Percentiles rank a stretch among this genome's conserved stretches.
These are phyloP conservation scores for Atrichornis clamosus DNA, from an alignment of 2,113 vertebrate species.

Conservation along the genomic window DNA sequence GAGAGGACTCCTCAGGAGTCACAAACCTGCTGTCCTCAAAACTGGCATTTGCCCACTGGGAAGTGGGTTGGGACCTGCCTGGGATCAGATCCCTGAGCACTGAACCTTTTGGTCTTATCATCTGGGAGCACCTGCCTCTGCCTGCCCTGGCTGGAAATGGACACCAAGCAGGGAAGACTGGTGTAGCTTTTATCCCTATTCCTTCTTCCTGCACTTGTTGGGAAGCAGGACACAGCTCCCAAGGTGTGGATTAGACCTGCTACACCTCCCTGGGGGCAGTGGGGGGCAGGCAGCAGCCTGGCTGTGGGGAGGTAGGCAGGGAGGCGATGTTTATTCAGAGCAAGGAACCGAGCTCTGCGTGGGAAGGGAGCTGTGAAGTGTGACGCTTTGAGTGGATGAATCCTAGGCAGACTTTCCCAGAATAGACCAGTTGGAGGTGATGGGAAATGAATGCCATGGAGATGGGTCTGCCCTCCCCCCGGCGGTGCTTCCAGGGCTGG, in stretches of 20 bases:
- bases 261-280: neutral
- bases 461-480: neutral
- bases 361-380: slow-evolving; percentile 29
- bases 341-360: neutral
- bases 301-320: neutral
- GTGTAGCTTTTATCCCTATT: neutral
- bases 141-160: neutral
- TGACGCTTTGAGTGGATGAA: neutral
- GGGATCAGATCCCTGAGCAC: neutral
- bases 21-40: neutral
- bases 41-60: neutral
- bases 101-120: neutral
- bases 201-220: neutral
- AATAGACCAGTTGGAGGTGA: neutral
- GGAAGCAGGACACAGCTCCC: neutral
- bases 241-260: neutral
- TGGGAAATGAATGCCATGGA: neutral
- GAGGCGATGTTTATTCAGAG: neutral
- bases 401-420: neutral
- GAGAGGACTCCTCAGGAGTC: neutral
- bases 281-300: neutral
- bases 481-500: neutral
- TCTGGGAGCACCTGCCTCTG: neutral
- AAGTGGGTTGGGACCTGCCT: neutral
- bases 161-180: neutral